Evolutionary conservation across 2,113 vertebrate species (phyloP).

Genomic region (Psephotus haematonotus): DNA sequence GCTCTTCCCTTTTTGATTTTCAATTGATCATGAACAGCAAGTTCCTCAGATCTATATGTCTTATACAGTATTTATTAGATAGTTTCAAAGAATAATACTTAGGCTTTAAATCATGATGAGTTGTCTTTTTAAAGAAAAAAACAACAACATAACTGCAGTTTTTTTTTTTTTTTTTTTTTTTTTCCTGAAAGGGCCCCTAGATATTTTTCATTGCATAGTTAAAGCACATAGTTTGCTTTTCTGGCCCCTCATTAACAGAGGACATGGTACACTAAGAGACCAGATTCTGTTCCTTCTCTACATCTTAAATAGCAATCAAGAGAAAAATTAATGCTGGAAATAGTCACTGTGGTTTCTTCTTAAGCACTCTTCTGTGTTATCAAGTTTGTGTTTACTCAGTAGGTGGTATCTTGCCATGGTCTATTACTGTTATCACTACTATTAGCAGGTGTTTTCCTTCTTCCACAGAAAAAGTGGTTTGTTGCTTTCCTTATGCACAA

Average conservation of each 20-base stretch:
- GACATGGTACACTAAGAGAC: background rate
- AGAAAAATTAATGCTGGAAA: background rate
- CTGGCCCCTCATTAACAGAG: background rate
- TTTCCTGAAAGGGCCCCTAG: background rate
- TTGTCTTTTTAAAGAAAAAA: background rate
- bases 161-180: background rate
- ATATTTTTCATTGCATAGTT: background rate
- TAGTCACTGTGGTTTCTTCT: background rate
- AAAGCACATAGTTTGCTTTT: background rate
- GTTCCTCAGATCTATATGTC: background rate
- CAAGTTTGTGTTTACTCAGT: background rate
- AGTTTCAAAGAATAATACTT: background rate
- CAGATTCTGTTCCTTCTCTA: background rate
- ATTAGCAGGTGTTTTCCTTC: background rate
- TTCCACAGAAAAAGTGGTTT: background rate
- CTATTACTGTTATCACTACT: background rate
- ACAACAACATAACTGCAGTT: background rate
- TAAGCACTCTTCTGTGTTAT: background rate
- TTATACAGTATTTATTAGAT: background rate
- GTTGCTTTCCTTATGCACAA: background rate
- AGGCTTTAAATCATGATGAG: background rate
- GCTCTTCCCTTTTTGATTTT: background rate
- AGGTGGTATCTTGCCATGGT: background rate
- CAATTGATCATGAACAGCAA: background rate
- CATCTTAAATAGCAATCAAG: background rate